These are phyloP conservation scores for Ardeotis arabs DNA, from an alignment of 2,113 vertebrate genomes.

Conservation along the genomic window DNA sequence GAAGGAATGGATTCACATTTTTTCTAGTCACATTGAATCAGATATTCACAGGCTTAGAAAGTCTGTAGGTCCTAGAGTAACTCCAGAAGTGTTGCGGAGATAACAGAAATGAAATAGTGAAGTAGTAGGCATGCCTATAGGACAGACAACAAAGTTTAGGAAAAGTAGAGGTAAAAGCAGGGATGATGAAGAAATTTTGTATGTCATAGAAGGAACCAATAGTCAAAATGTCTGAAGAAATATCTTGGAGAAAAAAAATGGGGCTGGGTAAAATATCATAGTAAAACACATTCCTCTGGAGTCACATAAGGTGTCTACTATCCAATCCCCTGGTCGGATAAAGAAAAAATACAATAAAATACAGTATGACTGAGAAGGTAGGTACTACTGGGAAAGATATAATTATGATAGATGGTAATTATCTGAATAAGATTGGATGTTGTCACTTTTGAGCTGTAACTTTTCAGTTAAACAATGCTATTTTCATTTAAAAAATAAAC, in stretches of 20 bases:
- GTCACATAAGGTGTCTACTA: rapidly evolving
- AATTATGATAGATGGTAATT: neutral
- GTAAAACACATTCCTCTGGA: neutral
- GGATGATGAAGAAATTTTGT: neutral
- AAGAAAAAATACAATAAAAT: neutral
- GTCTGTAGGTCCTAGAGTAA: neutral
- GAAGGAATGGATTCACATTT: neutral
- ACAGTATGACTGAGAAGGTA: neutral
- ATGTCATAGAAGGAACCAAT: neutral
- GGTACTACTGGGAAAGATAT: neutral
- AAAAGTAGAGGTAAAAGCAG: neutral
- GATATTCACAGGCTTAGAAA: neutral
- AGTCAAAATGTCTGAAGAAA: neutral
- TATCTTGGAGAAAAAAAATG: neutral
- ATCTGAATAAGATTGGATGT: neutral
- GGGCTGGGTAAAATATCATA: neutral
- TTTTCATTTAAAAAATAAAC: neutral
- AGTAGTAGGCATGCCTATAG: neutral
- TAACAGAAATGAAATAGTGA: neutral
- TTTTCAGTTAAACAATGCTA: neutral
- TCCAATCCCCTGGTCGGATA: neutral
- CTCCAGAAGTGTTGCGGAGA: neutral
- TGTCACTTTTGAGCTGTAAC: neutral
- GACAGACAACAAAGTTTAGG: neutral
- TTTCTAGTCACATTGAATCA: neutral